phyloP scores from a whole-genome alignment of 2,888 invertebrate genomes.

The Gisinianus flammeolus region DNA sequence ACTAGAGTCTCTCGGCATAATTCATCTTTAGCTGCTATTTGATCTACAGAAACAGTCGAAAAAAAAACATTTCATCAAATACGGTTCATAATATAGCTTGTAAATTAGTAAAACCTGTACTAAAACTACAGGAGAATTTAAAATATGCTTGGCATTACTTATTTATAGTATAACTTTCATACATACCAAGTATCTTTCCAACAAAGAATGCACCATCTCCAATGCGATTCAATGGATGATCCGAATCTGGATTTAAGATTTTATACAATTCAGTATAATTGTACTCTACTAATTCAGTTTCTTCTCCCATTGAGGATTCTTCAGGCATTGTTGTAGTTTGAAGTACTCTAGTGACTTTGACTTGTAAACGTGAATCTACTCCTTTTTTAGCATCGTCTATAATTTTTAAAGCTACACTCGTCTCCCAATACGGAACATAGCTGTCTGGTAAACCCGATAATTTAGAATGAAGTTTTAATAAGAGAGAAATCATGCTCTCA shows the following conservation, averaged over 20 bases:
- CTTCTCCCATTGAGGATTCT: neutral
- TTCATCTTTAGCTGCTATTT: constrained; percentile 73
- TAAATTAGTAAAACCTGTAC: too few relatives aligned
- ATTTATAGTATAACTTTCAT: too few relatives aligned
- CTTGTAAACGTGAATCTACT: constrained; percentile 40
- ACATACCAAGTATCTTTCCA: constrained; percentile 72
- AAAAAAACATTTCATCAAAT: too few relatives aligned
- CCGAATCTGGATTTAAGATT: constrained; percentile 21
- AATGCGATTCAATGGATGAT: constrained; percentile 62
- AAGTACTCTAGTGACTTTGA: constrained; percentile 14
- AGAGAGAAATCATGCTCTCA: constrained; percentile 86
- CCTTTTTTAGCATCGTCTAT: constrained; percentile 49
- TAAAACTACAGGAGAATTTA: too few relatives aligned
- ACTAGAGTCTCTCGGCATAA: constrained; percentile 69
- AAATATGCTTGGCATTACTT: too few relatives aligned
- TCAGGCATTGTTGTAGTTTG: neutral
- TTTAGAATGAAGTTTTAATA: constrained; percentile 89
- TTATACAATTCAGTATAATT: constrained; percentile 41
- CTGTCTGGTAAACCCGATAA: constrained; percentile 83
- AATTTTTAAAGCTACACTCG: constrained; percentile 48
- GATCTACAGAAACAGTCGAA: constrained; percentile 68
- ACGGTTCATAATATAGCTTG: too few relatives aligned
- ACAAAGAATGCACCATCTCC: constrained; percentile 92
- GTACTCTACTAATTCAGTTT: neutral
- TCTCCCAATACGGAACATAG: constrained; percentile 65